Base-by-base conservation (phyloP, 2,797 vertebrate genomes). In the Melanotaenia trifasciata region DNA sequence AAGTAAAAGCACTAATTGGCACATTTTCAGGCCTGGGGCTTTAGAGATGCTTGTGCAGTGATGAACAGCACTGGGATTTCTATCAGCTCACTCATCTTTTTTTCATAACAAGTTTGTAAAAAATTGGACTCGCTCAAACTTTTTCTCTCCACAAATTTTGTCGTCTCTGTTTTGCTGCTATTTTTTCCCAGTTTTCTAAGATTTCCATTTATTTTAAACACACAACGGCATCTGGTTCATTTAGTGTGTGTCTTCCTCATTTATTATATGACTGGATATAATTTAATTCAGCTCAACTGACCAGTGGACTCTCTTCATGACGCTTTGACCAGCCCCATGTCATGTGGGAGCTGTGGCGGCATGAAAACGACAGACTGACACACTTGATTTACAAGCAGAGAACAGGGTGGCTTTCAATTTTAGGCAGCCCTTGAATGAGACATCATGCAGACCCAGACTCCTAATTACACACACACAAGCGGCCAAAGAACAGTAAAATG, bases 401-500 rank as follows among this genome's bases (percentile, higher is more conserved):
- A 72, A 74, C 74, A 79, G 72, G 70, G 79, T 64, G 77, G 88
- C 79, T 90, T 87, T 90, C 83, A 83, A 53, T 86, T 88, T 89
- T 69, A 85, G 70, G 64, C 86, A 78, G 80, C 36, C 28, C 71
- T 80, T 33, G 60, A 89, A 82, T 79, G 83, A 91, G 88, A 90
- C 82, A 78, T 85, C 85, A 60, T 84, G 79, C 28, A 84, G 89
- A 89, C 82, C 79, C 84, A 89, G 80, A 87, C 86, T 85, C 70
- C 74, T 84, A 85, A 88, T 86, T 83, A 83, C 73, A 87, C 78
- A 76, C 50, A 53, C 59, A 74, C 61, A 78, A 70, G 45, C 64
- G 26, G 56, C 64, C 30, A 10, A 70, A 66, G 76, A 73, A 66
- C 80, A 69, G 75, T 85, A 84, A 90, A 70, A 50, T 84, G 86